These are phyloP conservation scores for Poecile montanus DNA, from an alignment of 2,797 vertebrate species.

Conservation along the genomic window DNA sequence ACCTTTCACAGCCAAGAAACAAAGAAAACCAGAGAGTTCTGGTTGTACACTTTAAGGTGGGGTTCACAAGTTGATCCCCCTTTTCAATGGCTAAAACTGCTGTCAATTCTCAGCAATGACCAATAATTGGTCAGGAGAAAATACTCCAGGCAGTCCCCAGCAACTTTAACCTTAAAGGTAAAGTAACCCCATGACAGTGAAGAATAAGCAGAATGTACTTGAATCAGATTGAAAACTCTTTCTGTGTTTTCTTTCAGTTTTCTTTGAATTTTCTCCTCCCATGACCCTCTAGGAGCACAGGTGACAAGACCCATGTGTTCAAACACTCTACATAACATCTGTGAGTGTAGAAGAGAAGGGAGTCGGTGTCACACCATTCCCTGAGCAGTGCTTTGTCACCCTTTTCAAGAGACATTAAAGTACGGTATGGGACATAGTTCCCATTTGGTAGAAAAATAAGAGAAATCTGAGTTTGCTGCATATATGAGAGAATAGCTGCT, in stretches of 20 bases:
- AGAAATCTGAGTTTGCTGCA: background rate
- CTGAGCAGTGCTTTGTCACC: background rate
- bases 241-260: background rate
- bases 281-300: fast-evolving
- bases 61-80: too few species aligned
- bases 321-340: background rate
- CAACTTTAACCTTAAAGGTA: too few species aligned
- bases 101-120: too few species aligned
- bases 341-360: background rate
- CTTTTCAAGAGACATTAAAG: background rate
- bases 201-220: background rate
- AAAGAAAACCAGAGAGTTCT: too few species aligned
- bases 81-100: too few species aligned
- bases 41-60: too few species aligned
- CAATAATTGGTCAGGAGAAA: too few species aligned
- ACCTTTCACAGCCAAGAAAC: too few species aligned
- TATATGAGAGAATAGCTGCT: background rate
- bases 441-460: background rate
- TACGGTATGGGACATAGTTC: background rate
- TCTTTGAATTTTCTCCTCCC: background rate
- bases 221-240: background rate
- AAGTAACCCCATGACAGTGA: background rate
- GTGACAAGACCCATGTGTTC: background rate
- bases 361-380: background rate
- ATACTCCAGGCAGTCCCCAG: too few species aligned